A percentile compares a stretch with the other conserved stretches of the same genome.
Conservation (phyloP, 2,113 vertebrate genomes). For the Ptilonorhynchus violaceus region DNA sequence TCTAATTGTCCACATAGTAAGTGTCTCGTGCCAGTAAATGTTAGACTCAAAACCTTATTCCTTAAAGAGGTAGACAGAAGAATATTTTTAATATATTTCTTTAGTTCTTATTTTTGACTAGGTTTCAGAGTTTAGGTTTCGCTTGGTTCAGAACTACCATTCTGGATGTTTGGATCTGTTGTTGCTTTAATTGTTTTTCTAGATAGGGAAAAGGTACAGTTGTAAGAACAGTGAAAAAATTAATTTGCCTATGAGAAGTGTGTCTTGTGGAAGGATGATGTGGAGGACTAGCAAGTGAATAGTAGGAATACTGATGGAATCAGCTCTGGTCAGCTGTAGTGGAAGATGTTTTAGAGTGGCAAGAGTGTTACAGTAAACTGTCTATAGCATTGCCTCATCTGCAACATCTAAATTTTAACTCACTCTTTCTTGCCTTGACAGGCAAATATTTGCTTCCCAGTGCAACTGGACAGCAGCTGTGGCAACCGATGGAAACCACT, state of each 20-base stretch:
- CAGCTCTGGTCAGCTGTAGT: background rate
- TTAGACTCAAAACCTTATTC: background rate
- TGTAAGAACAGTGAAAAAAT: background rate
- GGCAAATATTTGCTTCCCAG: slow-evolving; percentile 89
- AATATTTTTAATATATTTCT: background rate
- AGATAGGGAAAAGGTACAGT: background rate
- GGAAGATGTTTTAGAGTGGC: background rate
- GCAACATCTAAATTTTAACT: background rate
- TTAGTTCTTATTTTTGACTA: background rate
- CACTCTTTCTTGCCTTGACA: slow-evolving; percentile 57
- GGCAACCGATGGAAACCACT: slow-evolving; percentile 78
- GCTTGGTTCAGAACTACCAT: background rate
- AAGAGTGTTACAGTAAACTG: background rate
- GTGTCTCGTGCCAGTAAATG: background rate
- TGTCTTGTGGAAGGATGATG: background rate
- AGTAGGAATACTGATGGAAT: background rate
- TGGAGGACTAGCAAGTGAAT: background rate
- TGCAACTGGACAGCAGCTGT: slow-evolving; percentile 70
- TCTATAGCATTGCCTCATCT: background rate
- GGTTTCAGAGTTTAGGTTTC: background rate
- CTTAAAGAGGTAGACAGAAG: background rate
- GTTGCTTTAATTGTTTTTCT: background rate
- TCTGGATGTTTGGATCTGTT: background rate
- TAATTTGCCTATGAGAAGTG: background rate
- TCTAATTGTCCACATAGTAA: background rate